phyloP scores from a whole-genome alignment of 2,113 vertebrate genomes.

The Bothrops jararaca region DNA sequence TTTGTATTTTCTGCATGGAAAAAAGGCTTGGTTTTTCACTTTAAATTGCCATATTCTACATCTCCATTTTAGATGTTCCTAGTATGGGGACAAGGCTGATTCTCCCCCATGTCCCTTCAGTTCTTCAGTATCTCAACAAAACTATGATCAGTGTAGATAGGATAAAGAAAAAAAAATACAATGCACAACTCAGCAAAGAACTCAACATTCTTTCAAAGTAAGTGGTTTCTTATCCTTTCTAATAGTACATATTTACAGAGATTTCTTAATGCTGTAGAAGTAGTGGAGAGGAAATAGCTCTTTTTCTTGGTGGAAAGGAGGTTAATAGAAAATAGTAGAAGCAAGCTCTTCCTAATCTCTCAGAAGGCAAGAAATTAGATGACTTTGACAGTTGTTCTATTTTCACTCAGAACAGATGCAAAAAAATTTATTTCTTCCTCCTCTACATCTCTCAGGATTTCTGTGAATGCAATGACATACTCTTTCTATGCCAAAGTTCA shows the following conservation, averaged over 20 bases:
- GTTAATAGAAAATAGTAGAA: not conserved
- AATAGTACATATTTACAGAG: not conserved
- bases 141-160: conserved; percentile 80
- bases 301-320: not conserved
- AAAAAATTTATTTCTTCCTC: not conserved
- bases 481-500: not conserved
- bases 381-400: not conserved
- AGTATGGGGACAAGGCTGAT: conserved; percentile 81
- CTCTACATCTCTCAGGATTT: not conserved
- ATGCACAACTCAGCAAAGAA: conserved; percentile 86
- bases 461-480: not conserved
- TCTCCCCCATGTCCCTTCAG: conserved; percentile 83
- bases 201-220: conserved; percentile 96
- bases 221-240: conserved; percentile 51
- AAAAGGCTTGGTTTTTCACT: not conserved
- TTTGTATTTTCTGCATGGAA: not conserved
- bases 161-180: conserved; percentile 87
- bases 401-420: not conserved
- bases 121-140: conserved; percentile 86
- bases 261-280: not conserved
- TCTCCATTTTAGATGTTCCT: conserved; percentile 71
- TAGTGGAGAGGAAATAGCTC: not conserved
- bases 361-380: not conserved
- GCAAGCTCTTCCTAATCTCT: not conserved
- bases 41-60: not conserved